phyloP scores from a whole-genome alignment of 2,888 invertebrate species.

The Drosophila percnosoma region DNA sequence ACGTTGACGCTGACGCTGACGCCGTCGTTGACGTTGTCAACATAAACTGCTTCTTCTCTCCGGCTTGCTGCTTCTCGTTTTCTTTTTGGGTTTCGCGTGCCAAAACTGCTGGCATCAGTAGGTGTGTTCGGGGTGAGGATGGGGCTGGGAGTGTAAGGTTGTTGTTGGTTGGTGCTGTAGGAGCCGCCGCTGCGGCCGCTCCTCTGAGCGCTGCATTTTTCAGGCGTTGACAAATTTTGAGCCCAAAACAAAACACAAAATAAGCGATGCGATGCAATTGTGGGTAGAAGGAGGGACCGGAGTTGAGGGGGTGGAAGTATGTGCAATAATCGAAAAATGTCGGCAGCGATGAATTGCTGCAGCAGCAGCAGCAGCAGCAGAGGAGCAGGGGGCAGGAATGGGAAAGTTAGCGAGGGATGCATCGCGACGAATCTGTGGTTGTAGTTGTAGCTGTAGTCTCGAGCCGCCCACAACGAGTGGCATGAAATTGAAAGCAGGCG shows the following conservation, averaged over 20 bases:
- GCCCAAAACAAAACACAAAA: conserved; percentile 67
- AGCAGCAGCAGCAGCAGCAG: conserved; percentile 1
- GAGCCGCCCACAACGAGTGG: conserved; percentile 37
- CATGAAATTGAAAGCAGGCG: conserved; percentile 73
- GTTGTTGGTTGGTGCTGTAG: conserved; percentile 1
- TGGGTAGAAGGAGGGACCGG: background rate
- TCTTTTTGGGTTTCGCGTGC: conserved; percentile 21
- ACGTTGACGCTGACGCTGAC: conserved; percentile 25
- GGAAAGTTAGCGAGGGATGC: background rate
- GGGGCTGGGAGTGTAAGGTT: background rate
- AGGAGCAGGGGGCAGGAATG: too few relatives aligned
- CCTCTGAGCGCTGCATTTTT: conserved; percentile 53
- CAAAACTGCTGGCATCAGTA: conserved; percentile 1
- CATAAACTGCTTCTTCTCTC: conserved; percentile 51
- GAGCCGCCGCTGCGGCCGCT: conserved; percentile 14
- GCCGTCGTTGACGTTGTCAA: conserved; percentile 56
- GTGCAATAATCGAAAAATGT: conserved; percentile 78
- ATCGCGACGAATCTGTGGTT: conserved; percentile 29
- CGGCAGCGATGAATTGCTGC: conserved; percentile 50
- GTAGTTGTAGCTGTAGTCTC: conserved; percentile 38
- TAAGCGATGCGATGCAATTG: conserved; percentile 22
- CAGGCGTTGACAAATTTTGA: conserved; percentile 75
- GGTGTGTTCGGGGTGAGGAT: background rate
- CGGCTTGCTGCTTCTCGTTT: conserved; percentile 6
- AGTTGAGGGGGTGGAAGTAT: conserved; percentile 57